Percentiles rank a stretch among this genome's conserved stretches.
These are phyloP conservation scores for Helicoverpa assulta DNA, from an alignment of 2,888 invertebrate genomes.

Conservation along the genomic window DNA sequence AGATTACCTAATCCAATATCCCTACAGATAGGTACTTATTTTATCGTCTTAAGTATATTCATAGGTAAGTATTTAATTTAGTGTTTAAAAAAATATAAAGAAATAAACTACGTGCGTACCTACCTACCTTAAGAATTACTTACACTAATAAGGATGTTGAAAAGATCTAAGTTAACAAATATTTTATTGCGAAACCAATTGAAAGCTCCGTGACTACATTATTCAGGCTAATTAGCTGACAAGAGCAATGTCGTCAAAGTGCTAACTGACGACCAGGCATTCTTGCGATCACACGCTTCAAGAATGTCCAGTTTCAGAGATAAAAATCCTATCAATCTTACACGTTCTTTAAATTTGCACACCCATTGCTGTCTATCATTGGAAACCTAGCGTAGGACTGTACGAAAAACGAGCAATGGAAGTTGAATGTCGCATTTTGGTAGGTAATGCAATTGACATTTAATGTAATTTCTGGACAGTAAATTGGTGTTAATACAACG, in stretches of 20 bases:
- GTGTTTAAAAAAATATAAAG: no score
- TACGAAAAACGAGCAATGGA: not conserved
- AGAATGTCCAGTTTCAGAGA: constrained; percentile 14
- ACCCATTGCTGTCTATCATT: constrained; percentile 1
- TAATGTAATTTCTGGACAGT: not conserved
- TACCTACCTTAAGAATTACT: no score
- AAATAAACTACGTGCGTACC: no score
- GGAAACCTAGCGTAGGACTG: fast-evolving
- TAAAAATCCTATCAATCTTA: not conserved
- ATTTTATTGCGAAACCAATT: not conserved
- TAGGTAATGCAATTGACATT: no score
- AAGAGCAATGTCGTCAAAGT: constrained; percentile 23
- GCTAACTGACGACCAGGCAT: constrained; percentile 30
- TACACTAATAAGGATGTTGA: no score
- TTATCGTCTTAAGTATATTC: no score
- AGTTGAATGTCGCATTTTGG: not conserved
- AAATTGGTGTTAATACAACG: constrained; percentile 38
- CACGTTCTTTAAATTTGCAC: not conserved
- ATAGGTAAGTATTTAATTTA: no score
- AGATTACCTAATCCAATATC: no score
- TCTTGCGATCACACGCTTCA: constrained; percentile 17
- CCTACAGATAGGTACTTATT: no score
- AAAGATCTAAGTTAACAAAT: no score
- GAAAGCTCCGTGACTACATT: not conserved
- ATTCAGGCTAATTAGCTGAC: constrained; percentile 9